Evolutionary conservation across 2,888 invertebrate genomes (phyloP), one percentile per base, ranked within the genome.

Genomic region (Polia nebulosa): DNA sequence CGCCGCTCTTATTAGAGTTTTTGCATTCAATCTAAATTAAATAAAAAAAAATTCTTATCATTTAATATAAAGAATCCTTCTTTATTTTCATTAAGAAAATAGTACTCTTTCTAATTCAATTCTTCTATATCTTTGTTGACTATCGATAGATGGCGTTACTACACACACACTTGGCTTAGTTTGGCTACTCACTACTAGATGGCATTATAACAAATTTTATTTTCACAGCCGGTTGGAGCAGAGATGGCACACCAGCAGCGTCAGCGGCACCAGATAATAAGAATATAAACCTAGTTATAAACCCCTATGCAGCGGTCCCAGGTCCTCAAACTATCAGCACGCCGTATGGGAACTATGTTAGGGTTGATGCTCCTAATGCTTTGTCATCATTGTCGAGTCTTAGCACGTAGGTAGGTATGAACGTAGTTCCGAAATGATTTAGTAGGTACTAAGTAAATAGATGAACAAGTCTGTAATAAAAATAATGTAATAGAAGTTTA

Each of bases 241-340:
- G 94, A 81, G 93, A 92, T 29, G 91, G 92, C 17, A 65, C 74
- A 0, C 72, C 84, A 17, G 71, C 64, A 22, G 52, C 78, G 2
- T 34, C 69, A 17, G 53, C 72, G 1, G 53, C 72, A 1, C 9
- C 81, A 0, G 89, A 90, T 9, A 68, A 90, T 3, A 69, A 89
- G 55, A 86, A 83, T 4, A 68, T 88, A 0, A 90, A 90, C 32
- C 72, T 88, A 22, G 80, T 87, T 0, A 72, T 87, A 7, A 91
- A 92, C 32, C 91, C 92, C 0, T 91, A 91, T 58, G 71, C 84
- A 2, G 84, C 81, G 3, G 93, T 90, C 0, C 56, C 77, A 15
- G 76, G 76, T 7, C 94, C 94, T 11, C 94, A 92, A 63, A 94
- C 94, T 3, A 93, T 94, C 8, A 93, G 91, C 78, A 94, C 94